Conservation (phyloP, 2,797 vertebrate species). For the Macropodus opercularis region DNA sequence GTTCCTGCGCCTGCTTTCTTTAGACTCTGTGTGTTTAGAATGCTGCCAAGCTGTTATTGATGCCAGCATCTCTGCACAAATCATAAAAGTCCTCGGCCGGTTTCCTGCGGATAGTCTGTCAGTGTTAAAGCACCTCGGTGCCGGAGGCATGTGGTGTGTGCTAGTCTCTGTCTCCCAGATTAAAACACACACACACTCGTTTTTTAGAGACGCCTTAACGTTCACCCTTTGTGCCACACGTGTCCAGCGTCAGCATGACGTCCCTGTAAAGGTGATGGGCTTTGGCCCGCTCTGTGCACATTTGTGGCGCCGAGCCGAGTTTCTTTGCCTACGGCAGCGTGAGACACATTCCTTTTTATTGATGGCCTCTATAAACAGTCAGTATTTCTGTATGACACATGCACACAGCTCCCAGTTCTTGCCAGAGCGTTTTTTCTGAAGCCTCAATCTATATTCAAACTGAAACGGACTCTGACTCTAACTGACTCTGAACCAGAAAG, state of each 20-base stretch:
- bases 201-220: slow-evolving; percentile 11
- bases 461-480: too few relatives aligned
- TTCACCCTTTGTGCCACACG: slow-evolving; percentile 13
- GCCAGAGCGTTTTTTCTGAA: slow-evolving; percentile 13
- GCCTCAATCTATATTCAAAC: slow-evolving; percentile 37
- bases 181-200: slow-evolving; percentile 36
- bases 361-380: slow-evolving; percentile 45
- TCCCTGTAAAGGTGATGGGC: too few relatives aligned
- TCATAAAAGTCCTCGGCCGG: slow-evolving; percentile 40
- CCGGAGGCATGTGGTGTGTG: slow-evolving; percentile 7
- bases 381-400: slow-evolving; percentile 32
- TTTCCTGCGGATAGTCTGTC: slow-evolving; percentile 32
- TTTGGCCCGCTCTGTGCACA: slow-evolving; percentile 21
- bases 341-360: slow-evolving; percentile 36
- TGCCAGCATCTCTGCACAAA: slow-evolving; percentile 38
- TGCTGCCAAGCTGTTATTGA: slow-evolving; percentile 31
- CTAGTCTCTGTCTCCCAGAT: slow-evolving; percentile 35
- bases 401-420: slow-evolving; percentile 3
- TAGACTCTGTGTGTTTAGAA: slow-evolving; percentile 14
- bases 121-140: slow-evolving; percentile 16
- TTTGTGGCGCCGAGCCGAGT: slow-evolving; percentile 22
- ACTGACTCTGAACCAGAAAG: neutral
- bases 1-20: neutral
- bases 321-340: slow-evolving; percentile 36
- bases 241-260: too few relatives aligned